Conservation (phyloP, 2,113 vertebrate genomes). For the Dasyornis broadbenti region DNA sequence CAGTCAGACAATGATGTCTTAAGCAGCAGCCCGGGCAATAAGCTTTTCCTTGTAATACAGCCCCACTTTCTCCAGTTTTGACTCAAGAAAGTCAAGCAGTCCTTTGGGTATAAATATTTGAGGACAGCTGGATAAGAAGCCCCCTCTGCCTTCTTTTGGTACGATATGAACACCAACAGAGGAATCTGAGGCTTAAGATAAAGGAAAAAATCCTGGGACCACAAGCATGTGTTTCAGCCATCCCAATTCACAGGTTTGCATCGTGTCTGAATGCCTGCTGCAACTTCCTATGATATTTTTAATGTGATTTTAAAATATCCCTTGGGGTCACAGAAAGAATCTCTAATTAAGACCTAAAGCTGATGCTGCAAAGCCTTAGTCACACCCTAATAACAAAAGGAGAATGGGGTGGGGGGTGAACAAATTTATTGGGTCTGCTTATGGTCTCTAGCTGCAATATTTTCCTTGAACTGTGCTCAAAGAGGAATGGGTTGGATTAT, state of each 20-base stretch:
- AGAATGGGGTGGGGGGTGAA: not conserved
- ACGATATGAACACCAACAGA: fast-evolving
- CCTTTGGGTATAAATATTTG: not conserved
- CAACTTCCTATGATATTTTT: not conserved
- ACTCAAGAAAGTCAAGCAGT: not conserved
- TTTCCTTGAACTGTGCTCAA: slow-evolving; percentile 61
- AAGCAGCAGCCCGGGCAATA: slow-evolving; percentile 1
- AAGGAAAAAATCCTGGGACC: not conserved
- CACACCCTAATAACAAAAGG: slow-evolving; percentile 55
- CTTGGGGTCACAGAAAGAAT: not conserved
- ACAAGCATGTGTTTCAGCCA: not conserved
- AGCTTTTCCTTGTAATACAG: not conserved
- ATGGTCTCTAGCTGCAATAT: slow-evolving; percentile 45
- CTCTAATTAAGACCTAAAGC: slow-evolving; percentile 33
- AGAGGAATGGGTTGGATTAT: slow-evolving; percentile 50
- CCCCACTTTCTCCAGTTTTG: not conserved
- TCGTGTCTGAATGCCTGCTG: not conserved
- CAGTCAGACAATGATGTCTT: not conserved
- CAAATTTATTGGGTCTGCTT: slow-evolving; percentile 55
- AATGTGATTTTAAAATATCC: not conserved
- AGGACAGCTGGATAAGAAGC: not conserved
- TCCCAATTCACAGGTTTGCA: not conserved
- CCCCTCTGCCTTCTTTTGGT: not conserved
- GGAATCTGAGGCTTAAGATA: not conserved
- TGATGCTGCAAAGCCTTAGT: slow-evolving; percentile 43